A percentile compares a stretch with the other conserved stretches of the same genome.
Conservation (phyloP, 2,797 vertebrate species). For the Fundulus diaphanus region DNA sequence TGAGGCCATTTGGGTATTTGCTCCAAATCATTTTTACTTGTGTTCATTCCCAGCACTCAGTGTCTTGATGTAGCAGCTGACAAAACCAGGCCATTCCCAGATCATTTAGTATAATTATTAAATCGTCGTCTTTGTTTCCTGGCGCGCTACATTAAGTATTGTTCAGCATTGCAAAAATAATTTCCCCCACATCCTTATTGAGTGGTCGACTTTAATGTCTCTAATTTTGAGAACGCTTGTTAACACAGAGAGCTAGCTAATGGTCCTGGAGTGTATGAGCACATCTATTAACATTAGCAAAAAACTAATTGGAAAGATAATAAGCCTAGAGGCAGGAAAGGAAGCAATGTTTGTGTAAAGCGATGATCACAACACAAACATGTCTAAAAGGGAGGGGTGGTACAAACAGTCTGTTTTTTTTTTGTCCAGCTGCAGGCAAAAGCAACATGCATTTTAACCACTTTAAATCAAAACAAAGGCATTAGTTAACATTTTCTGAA, state of each 20-base stretch:
- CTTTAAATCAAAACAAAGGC: background rate
- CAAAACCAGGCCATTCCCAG: constrained; percentile 40
- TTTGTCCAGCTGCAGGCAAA: constrained; percentile 24
- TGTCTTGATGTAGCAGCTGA: constrained; percentile 27
- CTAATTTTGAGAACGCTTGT: constrained; percentile 72
- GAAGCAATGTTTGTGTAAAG: constrained; percentile 73
- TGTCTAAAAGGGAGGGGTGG: constrained; percentile 21
- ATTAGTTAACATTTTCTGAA: no score
- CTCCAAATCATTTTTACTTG: constrained; percentile 24
- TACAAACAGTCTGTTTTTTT: constrained; percentile 24
- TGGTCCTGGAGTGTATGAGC: constrained; percentile 75
- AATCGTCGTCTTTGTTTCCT: constrained; percentile 48
- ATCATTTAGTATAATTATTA: constrained; percentile 53
- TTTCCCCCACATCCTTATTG: constrained; percentile 72
- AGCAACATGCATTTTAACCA: constrained; percentile 16
- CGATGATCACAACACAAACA: constrained; percentile 69
- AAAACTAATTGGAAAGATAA: constrained; percentile 81
- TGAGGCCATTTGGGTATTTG: constrained; percentile 16
- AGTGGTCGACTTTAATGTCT: constrained; percentile 66
- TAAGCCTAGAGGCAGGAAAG: constrained; percentile 75
- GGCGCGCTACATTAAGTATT: constrained; percentile 68
- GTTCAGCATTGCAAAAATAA: constrained; percentile 64
- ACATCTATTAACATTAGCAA: constrained; percentile 80
- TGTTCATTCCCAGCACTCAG: constrained; percentile 22
- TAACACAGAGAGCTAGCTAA: constrained; percentile 75